phyloP scores from a whole-genome alignment of 2,888 invertebrate species.

The Apamea epomidion region DNA sequence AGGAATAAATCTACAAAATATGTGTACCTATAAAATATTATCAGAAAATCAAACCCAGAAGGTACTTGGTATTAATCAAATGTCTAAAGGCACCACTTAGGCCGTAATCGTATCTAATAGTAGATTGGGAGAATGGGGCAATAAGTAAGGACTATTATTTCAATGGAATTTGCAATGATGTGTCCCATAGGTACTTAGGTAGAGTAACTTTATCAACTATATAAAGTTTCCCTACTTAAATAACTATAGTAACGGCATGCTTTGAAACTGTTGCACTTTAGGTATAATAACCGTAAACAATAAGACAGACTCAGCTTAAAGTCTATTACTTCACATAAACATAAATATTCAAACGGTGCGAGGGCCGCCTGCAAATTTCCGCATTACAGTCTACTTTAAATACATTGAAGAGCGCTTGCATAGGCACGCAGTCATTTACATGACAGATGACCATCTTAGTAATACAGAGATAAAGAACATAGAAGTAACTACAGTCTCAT shows the following conservation, averaged over 20 bases:
- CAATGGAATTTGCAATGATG: not conserved
- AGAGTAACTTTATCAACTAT: not conserved
- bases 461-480: slow-evolving; percentile 38
- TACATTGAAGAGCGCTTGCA: slow-evolving; percentile 37
- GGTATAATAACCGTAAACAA: slow-evolving; percentile 17
- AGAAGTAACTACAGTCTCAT: slow-evolving; percentile 49
- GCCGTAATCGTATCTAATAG: not conserved
- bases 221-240: not conserved
- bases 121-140: slow-evolving; percentile 9
- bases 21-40: too few species aligned
- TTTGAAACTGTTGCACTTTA: slow-evolving; percentile 15
- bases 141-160: not conserved
- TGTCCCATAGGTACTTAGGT: not conserved
- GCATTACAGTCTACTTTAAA: slow-evolving; percentile 41
- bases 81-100: not conserved
- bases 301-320: slow-evolving; percentile 11
- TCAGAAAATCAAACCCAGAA: not conserved
- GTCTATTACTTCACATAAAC: slow-evolving; percentile 24
- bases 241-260: not conserved
- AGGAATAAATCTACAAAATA: not conserved
- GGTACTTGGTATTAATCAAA: not conserved
- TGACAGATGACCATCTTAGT: slow-evolving; percentile 48
- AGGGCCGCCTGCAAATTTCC: slow-evolving; percentile 52
- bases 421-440: slow-evolving; percentile 44
- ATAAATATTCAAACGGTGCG: slow-evolving; percentile 56